These are phyloP conservation scores for Panulirus ornatus DNA, from an alignment of 1,140 invertebrate genomes.

Conservation along the genomic window DNA sequence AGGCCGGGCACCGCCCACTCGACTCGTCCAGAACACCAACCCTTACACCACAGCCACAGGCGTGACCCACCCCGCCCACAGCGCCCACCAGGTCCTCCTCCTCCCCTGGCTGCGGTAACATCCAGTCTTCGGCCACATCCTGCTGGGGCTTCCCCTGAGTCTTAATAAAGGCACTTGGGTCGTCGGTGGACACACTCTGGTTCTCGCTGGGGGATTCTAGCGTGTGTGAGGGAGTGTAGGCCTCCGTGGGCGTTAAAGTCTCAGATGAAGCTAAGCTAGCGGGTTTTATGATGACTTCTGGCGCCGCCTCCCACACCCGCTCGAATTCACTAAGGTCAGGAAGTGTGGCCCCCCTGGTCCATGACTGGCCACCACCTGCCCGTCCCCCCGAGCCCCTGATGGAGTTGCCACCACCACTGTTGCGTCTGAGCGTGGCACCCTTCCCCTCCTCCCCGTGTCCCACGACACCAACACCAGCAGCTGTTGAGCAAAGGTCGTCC, in stretches of 20 bases:
- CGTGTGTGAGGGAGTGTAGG: constrained; percentile 12
- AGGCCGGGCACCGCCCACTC: constrained; percentile 42
- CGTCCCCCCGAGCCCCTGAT: constrained; percentile 12
- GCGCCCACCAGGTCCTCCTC: constrained; percentile 44
- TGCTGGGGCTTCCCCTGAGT: constrained; percentile 53
- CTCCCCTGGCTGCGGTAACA: background rate
- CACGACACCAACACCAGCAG: background rate
- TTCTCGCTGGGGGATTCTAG: constrained; percentile 21
- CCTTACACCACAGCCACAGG: constrained; percentile 54
- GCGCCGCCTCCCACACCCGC: constrained; percentile 60
- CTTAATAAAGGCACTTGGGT: constrained; percentile 65
- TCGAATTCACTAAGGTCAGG: constrained; percentile 66
- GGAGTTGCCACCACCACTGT: constrained; percentile 1
- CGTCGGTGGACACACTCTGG: constrained; percentile 17
- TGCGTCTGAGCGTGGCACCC: constrained; percentile 15
- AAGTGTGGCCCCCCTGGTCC: constrained; percentile 23
- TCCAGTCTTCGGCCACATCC: background rate
- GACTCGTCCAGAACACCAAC: constrained; percentile 53
- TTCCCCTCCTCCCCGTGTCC: background rate
- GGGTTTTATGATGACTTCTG: constrained; percentile 50
- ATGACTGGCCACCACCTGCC: background rate
- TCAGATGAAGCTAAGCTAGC: constrained; percentile 61
- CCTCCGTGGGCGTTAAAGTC: constrained; percentile 48
- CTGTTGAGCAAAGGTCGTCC: constrained; percentile 25
- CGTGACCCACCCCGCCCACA: constrained; percentile 55